Conservation (phyloP, 2,888 invertebrate species). For the Trichogramma dendrolimi region DNA sequence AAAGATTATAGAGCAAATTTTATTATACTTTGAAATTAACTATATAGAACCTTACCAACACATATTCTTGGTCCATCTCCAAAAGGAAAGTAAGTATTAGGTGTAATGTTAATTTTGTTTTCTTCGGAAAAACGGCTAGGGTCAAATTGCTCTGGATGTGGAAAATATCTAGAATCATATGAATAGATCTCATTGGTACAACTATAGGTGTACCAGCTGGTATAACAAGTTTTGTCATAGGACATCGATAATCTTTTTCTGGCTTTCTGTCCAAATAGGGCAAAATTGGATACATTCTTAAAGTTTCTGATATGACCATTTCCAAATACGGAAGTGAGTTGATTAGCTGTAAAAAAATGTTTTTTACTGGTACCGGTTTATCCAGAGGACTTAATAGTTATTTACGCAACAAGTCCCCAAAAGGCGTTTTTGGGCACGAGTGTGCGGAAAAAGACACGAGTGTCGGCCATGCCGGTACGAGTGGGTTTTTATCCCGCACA, state of each 20-base stretch:
- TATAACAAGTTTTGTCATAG: constrained; percentile 36
- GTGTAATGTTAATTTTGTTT: constrained; percentile 39
- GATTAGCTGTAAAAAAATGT: constrained; percentile 25
- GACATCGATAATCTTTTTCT: constrained; percentile 38
- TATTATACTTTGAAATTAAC: neutral
- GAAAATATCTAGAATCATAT: constrained; percentile 47
- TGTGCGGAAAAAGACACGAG: too few relatives aligned
- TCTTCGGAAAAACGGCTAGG: constrained; percentile 49
- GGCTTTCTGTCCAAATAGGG: constrained; percentile 39
- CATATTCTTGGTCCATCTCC: constrained; percentile 48
- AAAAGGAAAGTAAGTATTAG: constrained; percentile 44
- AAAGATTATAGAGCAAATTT: neutral
- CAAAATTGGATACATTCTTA: constrained; percentile 49
- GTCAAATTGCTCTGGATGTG: constrained; percentile 49
- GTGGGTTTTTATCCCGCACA: too few relatives aligned
- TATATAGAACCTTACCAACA: constrained; percentile 39
- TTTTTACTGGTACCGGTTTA: neutral
- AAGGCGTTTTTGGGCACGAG: too few relatives aligned
- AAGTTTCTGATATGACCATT: constrained; percentile 45
- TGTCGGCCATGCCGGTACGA: too few relatives aligned
- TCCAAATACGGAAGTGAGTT: constrained; percentile 38
- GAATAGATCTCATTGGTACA: constrained; percentile 47
- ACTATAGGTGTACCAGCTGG: constrained; percentile 44
- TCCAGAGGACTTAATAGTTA: neutral
- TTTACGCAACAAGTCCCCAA: too few relatives aligned